phyloP scores from a whole-genome alignment of 2,888 invertebrate genomes.

The Neoascia interrupta region DNA sequence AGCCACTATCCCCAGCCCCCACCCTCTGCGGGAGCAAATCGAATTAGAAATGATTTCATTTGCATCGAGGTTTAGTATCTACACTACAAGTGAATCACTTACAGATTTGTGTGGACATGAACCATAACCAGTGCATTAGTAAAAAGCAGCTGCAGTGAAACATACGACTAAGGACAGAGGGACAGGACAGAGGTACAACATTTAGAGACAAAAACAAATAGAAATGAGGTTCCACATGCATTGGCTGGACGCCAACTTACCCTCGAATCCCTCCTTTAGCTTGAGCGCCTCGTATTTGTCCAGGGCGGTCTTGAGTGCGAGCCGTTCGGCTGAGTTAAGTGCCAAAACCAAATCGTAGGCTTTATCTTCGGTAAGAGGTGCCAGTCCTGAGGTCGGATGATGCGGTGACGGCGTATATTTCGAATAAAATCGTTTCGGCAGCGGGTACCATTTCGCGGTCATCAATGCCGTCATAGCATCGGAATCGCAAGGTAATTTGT shows the following conservation, averaged over 20 bases:
- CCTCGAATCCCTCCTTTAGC: slow-evolving; percentile 89
- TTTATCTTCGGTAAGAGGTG: slow-evolving; percentile 84
- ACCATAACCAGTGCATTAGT: neutral
- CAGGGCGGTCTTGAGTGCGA: slow-evolving; percentile 84
- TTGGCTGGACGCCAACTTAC: slow-evolving; percentile 80
- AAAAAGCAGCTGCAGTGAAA: neutral
- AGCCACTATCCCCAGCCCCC: neutral
- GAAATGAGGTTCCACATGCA: neutral
- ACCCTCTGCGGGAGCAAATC: neutral
- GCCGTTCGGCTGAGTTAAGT: slow-evolving; percentile 87
- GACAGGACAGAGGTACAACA: slow-evolving; percentile 9
- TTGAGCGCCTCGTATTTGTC: slow-evolving; percentile 87
- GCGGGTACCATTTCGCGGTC: neutral
- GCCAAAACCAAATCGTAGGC: slow-evolving; percentile 87
- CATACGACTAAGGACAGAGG: neutral
- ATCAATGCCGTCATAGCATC: slow-evolving; percentile 21
- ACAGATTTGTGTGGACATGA: neutral
- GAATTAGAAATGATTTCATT: slow-evolving; percentile 42
- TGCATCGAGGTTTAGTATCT: neutral
- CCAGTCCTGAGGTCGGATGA: slow-evolving; percentile 55
- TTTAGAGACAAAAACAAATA: neutral
- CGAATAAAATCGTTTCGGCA: slow-evolving; percentile 62
- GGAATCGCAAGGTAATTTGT: slow-evolving; percentile 3
- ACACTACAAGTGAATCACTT: slow-evolving; percentile 20
- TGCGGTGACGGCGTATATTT: slow-evolving; percentile 71